Evolutionary conservation across 2,888 invertebrate genomes (phyloP), one percentile per base, ranked within the genome.

Genomic region (Tetropium fuscum): DNA sequence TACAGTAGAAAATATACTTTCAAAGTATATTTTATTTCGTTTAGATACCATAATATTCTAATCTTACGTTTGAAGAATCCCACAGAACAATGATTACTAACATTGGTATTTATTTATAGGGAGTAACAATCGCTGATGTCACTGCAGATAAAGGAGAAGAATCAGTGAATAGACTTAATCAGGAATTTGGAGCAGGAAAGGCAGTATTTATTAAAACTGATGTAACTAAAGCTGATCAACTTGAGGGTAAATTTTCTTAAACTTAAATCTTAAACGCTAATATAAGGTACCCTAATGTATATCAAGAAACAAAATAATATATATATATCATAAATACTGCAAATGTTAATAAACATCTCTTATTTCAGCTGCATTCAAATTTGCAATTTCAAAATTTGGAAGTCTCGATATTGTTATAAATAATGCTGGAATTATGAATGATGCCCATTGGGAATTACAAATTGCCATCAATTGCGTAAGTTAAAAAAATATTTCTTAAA

Each of bases 371-470:
- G 78, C 83, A 3, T 83, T 80, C 19, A 79, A 81, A 34, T 74
- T 75, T 7, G 71, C 80, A 1, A 47, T 78, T 16, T 62, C 74
- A 7, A 72, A 67, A 3, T 83, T 81, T 68, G 82, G 82, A 60
- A 71, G 48, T 3, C 70, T 85, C 1, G 86, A 87, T 64, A 84
- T 87, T 55, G 83, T 87, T 2, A 82, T 87, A 19, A 93, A 92
- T 81, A 92, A 92, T 79, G 92, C 92, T 6, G 92, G 92, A 2
- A 88, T 91, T 32, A 88, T 91, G 87, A 90, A 90, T 76, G 91
- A 91, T 74, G 83, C 89, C 69, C 87, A 90, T 72, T 91, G 91
- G 90, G 90, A 91, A 75, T 82, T 90, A 8, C 88, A 90, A 81
- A 88, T 91, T 27, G 90, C 77, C 4, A 71, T 81, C 51, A 81